These are phyloP conservation scores for Elanoides forficatus DNA, from an alignment of 2,113 vertebrate species.

Conservation along the genomic window DNA sequence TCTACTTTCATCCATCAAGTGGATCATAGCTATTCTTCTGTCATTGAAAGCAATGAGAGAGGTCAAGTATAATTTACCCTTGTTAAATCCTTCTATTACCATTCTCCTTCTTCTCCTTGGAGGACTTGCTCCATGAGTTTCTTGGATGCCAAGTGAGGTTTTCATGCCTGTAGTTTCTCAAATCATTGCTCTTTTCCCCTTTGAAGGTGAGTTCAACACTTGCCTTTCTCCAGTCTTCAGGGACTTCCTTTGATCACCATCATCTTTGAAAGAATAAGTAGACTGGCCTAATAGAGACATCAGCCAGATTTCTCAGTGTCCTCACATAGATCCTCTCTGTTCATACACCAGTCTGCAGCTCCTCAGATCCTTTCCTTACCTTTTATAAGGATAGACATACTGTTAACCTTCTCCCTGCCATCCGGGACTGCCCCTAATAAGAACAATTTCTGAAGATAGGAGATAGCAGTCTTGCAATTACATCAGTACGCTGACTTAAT, in stretches of 20 bases:
- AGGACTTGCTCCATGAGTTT: not conserved
- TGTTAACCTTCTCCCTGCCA: not conserved
- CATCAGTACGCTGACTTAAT: not conserved
- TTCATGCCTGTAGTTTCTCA: fast-evolving
- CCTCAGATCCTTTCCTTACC: not conserved
- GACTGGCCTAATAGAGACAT: not conserved
- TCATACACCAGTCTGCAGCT: not conserved
- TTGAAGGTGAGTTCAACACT: not conserved
- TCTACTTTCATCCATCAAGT: not conserved
- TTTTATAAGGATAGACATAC: not conserved
- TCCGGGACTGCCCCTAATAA: not conserved
- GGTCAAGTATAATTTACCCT: not conserved
- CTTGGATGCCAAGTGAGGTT: not conserved
- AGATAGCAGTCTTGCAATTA: not conserved
- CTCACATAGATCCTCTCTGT: not conserved
- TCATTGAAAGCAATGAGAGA: not conserved
- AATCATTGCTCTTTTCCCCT: not conserved
- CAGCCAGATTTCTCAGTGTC: not conserved
- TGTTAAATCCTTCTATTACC: not conserved
- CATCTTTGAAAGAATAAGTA: not conserved
- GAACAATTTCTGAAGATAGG: not conserved
- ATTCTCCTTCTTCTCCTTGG: not conserved
- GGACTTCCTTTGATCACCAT: not conserved
- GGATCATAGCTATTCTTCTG: not conserved
- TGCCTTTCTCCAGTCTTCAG: not conserved